Conservation (phyloP, 2,888 invertebrate species). For the Eupeodes luniger region DNA sequence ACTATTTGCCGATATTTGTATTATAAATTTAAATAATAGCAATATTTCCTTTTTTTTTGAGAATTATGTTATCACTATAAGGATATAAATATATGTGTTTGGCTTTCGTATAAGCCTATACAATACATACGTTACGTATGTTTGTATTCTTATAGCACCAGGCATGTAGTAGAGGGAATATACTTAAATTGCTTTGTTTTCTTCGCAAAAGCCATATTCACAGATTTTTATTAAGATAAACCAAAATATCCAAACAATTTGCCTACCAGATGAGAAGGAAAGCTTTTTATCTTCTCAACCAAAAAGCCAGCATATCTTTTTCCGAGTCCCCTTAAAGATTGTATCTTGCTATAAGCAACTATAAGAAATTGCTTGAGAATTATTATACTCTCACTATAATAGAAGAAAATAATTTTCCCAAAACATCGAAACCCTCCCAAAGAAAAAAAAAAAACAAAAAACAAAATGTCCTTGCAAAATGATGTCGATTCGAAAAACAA, state of each 20-base stretch:
- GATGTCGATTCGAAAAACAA: constrained; percentile 32
- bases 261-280: constrained; percentile 54
- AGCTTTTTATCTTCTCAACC: background rate
- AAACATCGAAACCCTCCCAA: background rate
- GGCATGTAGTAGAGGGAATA: background rate
- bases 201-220: constrained; percentile 20
- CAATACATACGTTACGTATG: no score
- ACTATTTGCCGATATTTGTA: no score
- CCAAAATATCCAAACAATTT: constrained; percentile 50
- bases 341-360: constrained; percentile 42
- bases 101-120: no score
- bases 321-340: constrained; percentile 32
- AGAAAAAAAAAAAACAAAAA: background rate
- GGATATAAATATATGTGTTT: no score
- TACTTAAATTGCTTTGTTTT: constrained; percentile 56
- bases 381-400: constrained; percentile 16
- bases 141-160: no score
- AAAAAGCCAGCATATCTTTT: constrained; percentile 3
- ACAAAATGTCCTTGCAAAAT: constrained; percentile 4
- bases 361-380: constrained; percentile 31
- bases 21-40: no score
- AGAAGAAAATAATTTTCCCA: background rate
- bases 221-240: constrained; percentile 70
- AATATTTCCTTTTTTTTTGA: no score
- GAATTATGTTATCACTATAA: no score